Percentiles rank a stretch among this genome's conserved stretches.
These are phyloP conservation scores for Pseudochirops corinnae DNA, from an alignment of 2,797 vertebrate genomes.

Conservation along the genomic window DNA sequence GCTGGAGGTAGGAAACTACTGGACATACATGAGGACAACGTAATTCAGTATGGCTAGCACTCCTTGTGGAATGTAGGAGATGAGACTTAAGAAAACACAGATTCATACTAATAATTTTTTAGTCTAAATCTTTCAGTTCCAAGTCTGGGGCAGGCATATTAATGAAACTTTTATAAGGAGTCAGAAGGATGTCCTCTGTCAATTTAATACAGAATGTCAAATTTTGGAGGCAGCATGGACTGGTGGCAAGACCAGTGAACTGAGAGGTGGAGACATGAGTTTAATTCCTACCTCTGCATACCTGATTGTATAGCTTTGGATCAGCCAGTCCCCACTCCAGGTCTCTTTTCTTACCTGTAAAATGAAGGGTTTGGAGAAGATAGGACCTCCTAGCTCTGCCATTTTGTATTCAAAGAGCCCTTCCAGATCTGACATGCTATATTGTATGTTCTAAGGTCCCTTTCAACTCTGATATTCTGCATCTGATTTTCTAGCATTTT, in stretches of 20 bases:
- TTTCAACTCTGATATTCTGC: slow-evolving; percentile 37
- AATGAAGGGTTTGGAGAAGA: background rate
- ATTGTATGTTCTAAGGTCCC: background rate
- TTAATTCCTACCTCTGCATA: background rate
- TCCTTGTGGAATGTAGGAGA: background rate
- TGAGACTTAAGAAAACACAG: background rate
- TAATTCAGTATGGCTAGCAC: background rate
- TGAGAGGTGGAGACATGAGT: slow-evolving; percentile 26
- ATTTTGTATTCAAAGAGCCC: slow-evolving; percentile 7
- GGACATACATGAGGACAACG: background rate
- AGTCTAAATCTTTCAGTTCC: slow-evolving; percentile 2
- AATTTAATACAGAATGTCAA: slow-evolving; percentile 63
- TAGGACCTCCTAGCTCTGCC: slow-evolving; percentile 25
- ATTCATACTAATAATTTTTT: background rate
- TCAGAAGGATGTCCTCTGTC: background rate
- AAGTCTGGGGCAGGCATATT: background rate
- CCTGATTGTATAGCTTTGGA: background rate
- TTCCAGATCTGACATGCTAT: slow-evolving; percentile 34
- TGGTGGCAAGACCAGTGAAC: slow-evolving; percentile 22
- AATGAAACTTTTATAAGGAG: background rate
- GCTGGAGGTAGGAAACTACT: background rate
- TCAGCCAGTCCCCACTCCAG: background rate
- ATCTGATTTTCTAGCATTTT: background rate
- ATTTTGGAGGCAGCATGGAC: slow-evolving; percentile 37
- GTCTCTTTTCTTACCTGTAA: slow-evolving; percentile 6